Evolutionary conservation across 2,888 invertebrate genomes (phyloP).

Genomic region (Leucozona laternaria): DNA sequence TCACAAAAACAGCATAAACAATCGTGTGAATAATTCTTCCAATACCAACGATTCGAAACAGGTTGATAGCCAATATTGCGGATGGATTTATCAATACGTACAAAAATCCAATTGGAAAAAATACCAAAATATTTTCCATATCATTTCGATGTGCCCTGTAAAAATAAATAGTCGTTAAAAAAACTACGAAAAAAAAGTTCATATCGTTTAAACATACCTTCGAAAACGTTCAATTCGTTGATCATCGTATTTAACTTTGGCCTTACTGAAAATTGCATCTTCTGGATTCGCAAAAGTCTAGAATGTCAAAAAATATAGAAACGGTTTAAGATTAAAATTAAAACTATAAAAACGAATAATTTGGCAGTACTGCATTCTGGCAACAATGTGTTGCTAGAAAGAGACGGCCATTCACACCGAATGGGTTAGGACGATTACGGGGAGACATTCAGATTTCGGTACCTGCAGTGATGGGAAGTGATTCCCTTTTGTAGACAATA

Average conservation of each 20-base stretch:
- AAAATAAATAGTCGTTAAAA: constrained; percentile 49
- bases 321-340: background rate
- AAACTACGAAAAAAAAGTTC: too few relatives aligned
- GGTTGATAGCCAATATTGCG: constrained; percentile 81
- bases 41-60: constrained; percentile 84
- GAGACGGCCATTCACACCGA: too few relatives aligned
- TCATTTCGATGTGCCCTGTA: constrained; percentile 85
- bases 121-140: constrained; percentile 85
- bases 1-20: constrained; percentile 83
- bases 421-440: too few relatives aligned
- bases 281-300: constrained; percentile 86
- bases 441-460: too few relatives aligned
- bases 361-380: too few relatives aligned
- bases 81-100: constrained; percentile 84
- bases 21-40: constrained; percentile 84
- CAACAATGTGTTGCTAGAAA: too few relatives aligned
- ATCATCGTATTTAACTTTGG: constrained; percentile 83
- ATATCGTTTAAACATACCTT: constrained; percentile 78
- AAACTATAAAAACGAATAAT: too few relatives aligned
- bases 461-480: too few relatives aligned
- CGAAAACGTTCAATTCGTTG: constrained; percentile 85
- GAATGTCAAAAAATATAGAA: constrained; percentile 42
- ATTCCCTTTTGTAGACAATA: too few relatives aligned
- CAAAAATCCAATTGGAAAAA: constrained; percentile 83
- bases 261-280: constrained; percentile 82